A percentile compares a stretch with the other conserved stretches of the same genome.
These are phyloP conservation scores for Argyra leucocephala DNA, from an alignment of 2,888 invertebrate genomes.

Conservation along the genomic window DNA sequence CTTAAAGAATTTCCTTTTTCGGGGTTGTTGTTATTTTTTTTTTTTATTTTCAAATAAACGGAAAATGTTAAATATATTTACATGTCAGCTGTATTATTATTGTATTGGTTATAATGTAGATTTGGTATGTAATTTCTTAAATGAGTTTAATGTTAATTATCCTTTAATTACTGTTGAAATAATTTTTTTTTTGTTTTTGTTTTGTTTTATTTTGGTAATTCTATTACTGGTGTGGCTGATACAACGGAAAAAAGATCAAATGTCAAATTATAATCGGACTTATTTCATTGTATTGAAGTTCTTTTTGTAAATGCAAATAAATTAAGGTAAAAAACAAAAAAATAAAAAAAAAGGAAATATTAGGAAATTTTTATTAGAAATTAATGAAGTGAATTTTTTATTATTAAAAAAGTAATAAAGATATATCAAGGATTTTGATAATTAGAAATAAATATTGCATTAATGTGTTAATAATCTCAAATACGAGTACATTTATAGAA, in stretches of 20 bases:
- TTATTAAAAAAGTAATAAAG: too few relatives aligned
- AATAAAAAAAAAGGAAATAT: not conserved
- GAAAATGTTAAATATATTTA: too few relatives aligned
- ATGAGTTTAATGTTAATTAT: not conserved
- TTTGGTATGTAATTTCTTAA: not conserved
- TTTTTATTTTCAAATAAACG: too few relatives aligned
- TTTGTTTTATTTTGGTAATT: not conserved
- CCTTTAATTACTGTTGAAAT: slow-evolving; percentile 3
- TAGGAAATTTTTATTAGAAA: not conserved
- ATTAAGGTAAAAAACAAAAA: not conserved
- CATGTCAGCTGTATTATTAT: too few relatives aligned
- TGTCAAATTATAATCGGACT: not conserved
- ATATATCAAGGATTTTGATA: too few relatives aligned
- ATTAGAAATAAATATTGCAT: too few relatives aligned
- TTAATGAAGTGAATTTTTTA: not conserved
- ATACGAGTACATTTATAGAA: too few relatives aligned
- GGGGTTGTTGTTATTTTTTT: too few relatives aligned
- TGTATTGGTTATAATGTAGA: not conserved
- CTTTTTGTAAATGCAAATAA: too few relatives aligned
- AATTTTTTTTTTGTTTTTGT: not conserved
- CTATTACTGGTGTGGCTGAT: not conserved
- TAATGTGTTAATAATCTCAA: too few relatives aligned
- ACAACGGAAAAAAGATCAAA: not conserved
- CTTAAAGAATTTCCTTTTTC: too few relatives aligned
- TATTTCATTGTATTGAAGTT: too few relatives aligned